These are phyloP conservation scores for Mimachlamys varia DNA, from an alignment of 2,888 invertebrate species.

Conservation along the genomic window DNA sequence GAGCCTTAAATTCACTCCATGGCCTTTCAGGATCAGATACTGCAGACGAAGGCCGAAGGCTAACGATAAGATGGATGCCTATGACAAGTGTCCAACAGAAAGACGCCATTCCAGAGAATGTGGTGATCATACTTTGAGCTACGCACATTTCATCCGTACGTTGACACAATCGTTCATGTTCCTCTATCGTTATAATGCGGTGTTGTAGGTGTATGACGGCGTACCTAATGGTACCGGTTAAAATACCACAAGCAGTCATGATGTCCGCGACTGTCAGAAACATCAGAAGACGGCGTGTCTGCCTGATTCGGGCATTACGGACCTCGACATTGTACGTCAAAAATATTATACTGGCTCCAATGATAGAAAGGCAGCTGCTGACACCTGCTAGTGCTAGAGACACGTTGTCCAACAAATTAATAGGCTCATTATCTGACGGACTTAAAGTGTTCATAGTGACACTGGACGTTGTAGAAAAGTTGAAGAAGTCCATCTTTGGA, in stretches of 20 bases:
- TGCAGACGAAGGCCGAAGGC: neutral
- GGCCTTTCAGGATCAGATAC: conserved; percentile 20
- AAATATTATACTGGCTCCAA: conserved; percentile 60
- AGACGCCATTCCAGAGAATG: conserved; percentile 56
- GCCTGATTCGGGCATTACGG: conserved; percentile 52
- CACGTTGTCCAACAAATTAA: neutral
- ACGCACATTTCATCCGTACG: conserved; percentile 49
- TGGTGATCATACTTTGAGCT: conserved; percentile 55
- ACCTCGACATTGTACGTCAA: conserved; percentile 53
- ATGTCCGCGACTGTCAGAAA: conserved; percentile 61
- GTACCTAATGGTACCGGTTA: conserved; percentile 51
- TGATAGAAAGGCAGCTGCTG: conserved; percentile 54
- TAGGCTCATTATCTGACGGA: too few species aligned
- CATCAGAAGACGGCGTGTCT: conserved; percentile 54
- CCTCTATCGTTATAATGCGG: neutral
- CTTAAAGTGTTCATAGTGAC: too few species aligned
- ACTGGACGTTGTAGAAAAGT: neutral
- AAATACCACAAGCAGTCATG: conserved; percentile 55
- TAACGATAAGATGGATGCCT: conserved; percentile 49
- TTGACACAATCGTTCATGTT: conserved; percentile 12
- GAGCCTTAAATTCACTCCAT: conserved; percentile 40
- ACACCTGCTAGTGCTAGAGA: neutral
- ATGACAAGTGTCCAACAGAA: conserved; percentile 56
- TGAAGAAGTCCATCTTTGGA: neutral
- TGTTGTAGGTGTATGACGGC: neutral